phyloP scores from a whole-genome alignment of 1,140 invertebrate genomes.

The Popillia japonica region DNA sequence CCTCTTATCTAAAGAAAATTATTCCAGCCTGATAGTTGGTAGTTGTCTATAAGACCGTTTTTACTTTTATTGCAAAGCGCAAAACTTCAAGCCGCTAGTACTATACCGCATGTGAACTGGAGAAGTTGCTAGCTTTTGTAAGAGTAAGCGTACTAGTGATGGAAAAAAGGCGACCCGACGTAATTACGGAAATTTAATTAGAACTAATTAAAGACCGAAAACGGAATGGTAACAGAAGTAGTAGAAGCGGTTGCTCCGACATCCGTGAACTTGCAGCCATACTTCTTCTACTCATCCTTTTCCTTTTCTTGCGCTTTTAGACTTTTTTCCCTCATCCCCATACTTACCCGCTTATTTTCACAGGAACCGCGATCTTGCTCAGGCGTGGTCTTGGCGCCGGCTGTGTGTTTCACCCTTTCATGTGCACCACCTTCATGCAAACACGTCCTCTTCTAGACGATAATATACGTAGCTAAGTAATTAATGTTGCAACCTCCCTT shows the following conservation, averaged over 20 bases:
- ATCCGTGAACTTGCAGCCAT: conserved; percentile 29
- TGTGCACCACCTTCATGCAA: not conserved
- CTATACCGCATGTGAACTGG: not conserved
- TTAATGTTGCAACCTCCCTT: conserved; percentile 54
- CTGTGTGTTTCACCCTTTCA: conserved; percentile 36
- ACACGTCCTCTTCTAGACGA: conserved; percentile 41
- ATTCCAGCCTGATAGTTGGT: not conserved
- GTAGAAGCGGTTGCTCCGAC: not conserved
- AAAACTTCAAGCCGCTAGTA: not conserved
- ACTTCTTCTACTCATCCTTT: not conserved
- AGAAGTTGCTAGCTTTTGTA: not conserved
- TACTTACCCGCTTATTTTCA: conserved; percentile 15
- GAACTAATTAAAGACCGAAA: conserved; percentile 45
- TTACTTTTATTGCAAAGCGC: not conserved
- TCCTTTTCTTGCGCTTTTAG: conserved; percentile 37
- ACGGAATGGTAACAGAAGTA: conserved; percentile 28
- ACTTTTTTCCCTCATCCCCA: conserved; percentile 5
- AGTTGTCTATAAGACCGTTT: not conserved
- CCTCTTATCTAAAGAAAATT: not conserved
- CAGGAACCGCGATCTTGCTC: not conserved
- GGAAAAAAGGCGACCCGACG: conserved; percentile 35
- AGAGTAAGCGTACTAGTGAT: conserved; percentile 16
- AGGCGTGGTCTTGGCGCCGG: conserved; percentile 45
- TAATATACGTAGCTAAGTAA: conserved; percentile 52
- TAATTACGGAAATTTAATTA: conserved; percentile 48